Conservation (phyloP, 2,888 invertebrate species). For the Peribatodes rhomboidaria region DNA sequence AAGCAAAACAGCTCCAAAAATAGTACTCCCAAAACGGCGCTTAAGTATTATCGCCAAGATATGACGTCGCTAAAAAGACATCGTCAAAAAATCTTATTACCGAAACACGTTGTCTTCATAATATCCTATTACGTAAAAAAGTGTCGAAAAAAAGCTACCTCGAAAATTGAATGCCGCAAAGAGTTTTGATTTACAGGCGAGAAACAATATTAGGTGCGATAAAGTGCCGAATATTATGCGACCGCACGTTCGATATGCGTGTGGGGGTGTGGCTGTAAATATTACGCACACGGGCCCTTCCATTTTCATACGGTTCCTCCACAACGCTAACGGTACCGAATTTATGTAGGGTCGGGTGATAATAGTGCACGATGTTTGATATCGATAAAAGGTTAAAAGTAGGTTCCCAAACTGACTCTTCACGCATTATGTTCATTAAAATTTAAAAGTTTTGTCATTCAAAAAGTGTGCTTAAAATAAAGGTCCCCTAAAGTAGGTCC, state of each 20-base stretch:
- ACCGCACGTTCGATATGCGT: slow-evolving; percentile 28
- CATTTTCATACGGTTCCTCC: slow-evolving; percentile 24
- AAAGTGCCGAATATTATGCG: slow-evolving; percentile 35
- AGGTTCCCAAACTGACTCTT: too few species aligned
- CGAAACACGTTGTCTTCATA: neutral
- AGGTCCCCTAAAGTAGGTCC: too few species aligned
- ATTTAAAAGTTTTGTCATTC: too few species aligned
- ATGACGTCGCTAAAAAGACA: too few species aligned
- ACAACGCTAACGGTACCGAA: slow-evolving; percentile 22
- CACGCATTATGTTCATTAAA: too few species aligned
- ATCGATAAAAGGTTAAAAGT: neutral
- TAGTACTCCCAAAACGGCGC: neutral
- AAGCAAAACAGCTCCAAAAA: neutral
- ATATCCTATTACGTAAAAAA: neutral
- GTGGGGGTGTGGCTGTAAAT: slow-evolving; percentile 19
- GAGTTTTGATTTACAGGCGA: slow-evolving; percentile 24
- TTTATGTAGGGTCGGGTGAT: slow-evolving; percentile 16
- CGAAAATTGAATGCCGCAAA: slow-evolving; percentile 4
- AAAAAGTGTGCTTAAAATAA: too few species aligned
- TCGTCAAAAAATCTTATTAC: neutral
- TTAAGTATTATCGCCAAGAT: too few species aligned
- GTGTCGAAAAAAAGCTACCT: slow-evolving; percentile 5
- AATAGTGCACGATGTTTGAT: slow-evolving; percentile 6
- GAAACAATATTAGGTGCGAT: slow-evolving; percentile 33
- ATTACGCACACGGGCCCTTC: slow-evolving; percentile 15